phyloP scores from a whole-genome alignment of 1,140 invertebrate genomes.

The Mesaphorura yosii region DNA sequence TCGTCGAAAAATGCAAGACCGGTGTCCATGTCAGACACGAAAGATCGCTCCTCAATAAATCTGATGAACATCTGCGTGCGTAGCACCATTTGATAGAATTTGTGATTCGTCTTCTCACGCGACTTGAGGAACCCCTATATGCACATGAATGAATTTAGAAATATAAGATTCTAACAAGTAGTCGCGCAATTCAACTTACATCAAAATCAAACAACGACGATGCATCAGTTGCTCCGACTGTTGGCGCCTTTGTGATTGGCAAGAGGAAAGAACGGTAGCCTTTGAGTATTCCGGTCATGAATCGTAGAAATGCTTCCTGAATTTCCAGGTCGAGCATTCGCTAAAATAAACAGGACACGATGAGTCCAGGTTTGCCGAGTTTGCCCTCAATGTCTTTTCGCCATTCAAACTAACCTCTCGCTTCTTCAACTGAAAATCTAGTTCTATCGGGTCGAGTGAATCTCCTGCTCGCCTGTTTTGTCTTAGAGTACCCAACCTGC shows the following conservation, averaged over 20 bases:
- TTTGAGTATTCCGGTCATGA: slow-evolving; percentile 85
- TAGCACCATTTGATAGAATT: slow-evolving; percentile 80
- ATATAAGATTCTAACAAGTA: slow-evolving; percentile 12
- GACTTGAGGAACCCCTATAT: slow-evolving; percentile 46
- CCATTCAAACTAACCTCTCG: slow-evolving; percentile 53
- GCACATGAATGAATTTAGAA: slow-evolving; percentile 5
- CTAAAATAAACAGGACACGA: slow-evolving; percentile 38
- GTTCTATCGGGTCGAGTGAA: slow-evolving; percentile 48
- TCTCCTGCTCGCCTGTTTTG: slow-evolving; percentile 39
- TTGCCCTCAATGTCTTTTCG: too few species aligned
- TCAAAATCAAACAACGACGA: slow-evolving; percentile 88
- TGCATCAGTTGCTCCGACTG: slow-evolving; percentile 83
- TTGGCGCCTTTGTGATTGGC: slow-evolving; percentile 90
- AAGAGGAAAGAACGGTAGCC: slow-evolving; percentile 82
- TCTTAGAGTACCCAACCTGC: slow-evolving; percentile 44
- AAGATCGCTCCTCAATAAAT: slow-evolving; percentile 97
- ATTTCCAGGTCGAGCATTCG: slow-evolving; percentile 81
- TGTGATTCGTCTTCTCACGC: slow-evolving; percentile 70
- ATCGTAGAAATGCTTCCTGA: slow-evolving; percentile 91
- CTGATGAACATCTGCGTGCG: slow-evolving; percentile 95
- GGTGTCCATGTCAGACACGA: slow-evolving; percentile 90
- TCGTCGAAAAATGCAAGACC: slow-evolving; percentile 95
- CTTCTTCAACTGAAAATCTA: slow-evolving; percentile 57
- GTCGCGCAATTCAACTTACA: too few species aligned
- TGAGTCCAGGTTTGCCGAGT: too few species aligned